Evolutionary conservation across 2,113 vertebrate species (phyloP).

Genomic region (Tragelaphus strepsiceros): DNA sequence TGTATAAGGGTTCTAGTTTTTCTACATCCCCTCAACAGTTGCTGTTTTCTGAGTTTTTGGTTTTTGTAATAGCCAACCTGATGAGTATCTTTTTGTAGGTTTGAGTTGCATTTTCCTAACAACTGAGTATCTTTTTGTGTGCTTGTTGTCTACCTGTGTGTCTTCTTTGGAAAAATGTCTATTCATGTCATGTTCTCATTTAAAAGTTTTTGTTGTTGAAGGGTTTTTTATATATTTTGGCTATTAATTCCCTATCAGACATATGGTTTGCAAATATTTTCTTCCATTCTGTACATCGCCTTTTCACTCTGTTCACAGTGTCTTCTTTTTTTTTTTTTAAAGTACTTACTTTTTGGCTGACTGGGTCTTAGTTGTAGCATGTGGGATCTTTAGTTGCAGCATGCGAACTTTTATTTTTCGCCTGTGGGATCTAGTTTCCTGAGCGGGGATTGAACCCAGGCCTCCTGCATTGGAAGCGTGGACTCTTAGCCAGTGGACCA

Average conservation of each 20-base stretch:
- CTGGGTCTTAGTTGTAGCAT: background rate
- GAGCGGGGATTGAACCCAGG: background rate
- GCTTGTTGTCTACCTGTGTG: background rate
- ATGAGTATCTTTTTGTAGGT: background rate
- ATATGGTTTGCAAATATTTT: background rate
- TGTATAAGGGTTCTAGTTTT: background rate
- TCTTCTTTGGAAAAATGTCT: background rate
- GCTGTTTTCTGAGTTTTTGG: background rate
- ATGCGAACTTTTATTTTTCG: background rate
- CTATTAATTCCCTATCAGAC: background rate
- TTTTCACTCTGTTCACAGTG: background rate
- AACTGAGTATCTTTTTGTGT: background rate
- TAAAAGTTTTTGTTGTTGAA: background rate
- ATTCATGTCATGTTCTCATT: background rate
- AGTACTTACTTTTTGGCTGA: background rate
- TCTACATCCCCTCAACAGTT: background rate
- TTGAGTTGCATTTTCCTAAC: background rate
- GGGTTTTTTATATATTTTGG: background rate
- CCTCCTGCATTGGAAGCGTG: background rate
- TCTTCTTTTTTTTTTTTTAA: background rate
- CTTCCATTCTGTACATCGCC: background rate
- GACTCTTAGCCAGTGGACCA: background rate
- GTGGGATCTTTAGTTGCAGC: background rate
- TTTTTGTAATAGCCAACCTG: background rate
- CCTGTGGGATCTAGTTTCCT: background rate